phyloP scores from a whole-genome alignment of 2,797 vertebrate genomes.

The Oreortyx pictus region DNA sequence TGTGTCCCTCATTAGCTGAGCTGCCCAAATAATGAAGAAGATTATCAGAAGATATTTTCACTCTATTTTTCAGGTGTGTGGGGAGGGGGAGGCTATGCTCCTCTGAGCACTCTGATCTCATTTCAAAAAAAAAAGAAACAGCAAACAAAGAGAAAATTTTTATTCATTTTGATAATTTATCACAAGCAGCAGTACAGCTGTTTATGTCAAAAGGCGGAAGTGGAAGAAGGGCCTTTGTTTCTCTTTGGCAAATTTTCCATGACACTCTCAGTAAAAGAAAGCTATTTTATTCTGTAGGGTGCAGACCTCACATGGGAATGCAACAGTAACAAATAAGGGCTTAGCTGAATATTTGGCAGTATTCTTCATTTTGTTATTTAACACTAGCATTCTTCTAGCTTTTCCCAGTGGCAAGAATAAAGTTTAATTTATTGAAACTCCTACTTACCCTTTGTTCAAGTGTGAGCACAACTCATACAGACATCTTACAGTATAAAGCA shows the following conservation, averaged over 20 bases:
- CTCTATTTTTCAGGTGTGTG: slow-evolving; percentile 23
- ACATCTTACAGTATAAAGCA: background rate
- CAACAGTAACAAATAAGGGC: background rate
- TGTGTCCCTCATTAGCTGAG: slow-evolving; percentile 62
- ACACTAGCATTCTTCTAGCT: background rate
- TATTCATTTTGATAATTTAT: slow-evolving; percentile 35
- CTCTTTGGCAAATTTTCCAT: slow-evolving; percentile 54
- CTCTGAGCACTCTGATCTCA: slow-evolving; percentile 27
- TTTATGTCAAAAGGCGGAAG: slow-evolving; percentile 24
- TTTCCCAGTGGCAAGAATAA: slow-evolving; percentile 12
- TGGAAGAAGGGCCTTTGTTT: slow-evolving; percentile 39
- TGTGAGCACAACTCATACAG: background rate
- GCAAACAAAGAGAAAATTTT: slow-evolving; percentile 34
- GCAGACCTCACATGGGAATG: background rate
- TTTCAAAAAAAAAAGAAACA: slow-evolving; percentile 38
- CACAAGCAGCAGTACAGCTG: slow-evolving; percentile 7
- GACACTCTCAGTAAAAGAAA: slow-evolving; percentile 14
- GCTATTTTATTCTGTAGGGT: slow-evolving; percentile 26
- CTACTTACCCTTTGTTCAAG: background rate
- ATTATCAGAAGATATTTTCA: slow-evolving; percentile 63
- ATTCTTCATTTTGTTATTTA: slow-evolving; percentile 2
- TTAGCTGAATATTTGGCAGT: slow-evolving; percentile 16
- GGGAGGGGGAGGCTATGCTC: background rate
- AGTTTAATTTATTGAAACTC: background rate
- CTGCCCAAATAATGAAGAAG: slow-evolving; percentile 62